Evolutionary conservation across 64 coral and sea anemone species (phyloP).

Genomic region (Dendronephthya gigantea): DNA sequence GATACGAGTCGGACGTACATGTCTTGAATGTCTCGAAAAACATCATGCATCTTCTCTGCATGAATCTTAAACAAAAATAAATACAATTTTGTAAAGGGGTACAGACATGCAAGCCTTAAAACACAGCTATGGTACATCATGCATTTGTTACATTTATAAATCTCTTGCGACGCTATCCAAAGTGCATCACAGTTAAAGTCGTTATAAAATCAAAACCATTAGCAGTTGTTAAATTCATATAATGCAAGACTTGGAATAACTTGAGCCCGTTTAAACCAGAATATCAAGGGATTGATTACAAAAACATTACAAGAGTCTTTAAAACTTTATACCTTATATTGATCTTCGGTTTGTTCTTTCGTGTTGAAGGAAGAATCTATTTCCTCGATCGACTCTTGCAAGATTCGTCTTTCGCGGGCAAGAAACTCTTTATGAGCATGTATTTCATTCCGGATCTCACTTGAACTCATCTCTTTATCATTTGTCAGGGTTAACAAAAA

Average conservation of each 20-base stretch:
- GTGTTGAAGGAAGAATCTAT: neutral
- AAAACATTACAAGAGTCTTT: too few relatives aligned
- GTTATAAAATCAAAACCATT: too few relatives aligned
- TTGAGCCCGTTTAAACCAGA: too few relatives aligned
- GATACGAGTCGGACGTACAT: neutral
- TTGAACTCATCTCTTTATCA: neutral
- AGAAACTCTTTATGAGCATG: neutral
- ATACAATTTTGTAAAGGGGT: too few relatives aligned
- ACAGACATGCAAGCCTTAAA: too few relatives aligned
- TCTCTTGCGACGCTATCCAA: too few relatives aligned
- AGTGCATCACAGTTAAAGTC: too few relatives aligned
- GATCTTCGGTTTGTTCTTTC: neutral
- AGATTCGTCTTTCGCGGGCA: neutral
- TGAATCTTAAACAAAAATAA: neutral
- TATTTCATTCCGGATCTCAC: conserved; percentile 1
- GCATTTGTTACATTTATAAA: too few relatives aligned
- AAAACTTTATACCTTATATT: neutral
- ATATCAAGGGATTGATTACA: too few relatives aligned
- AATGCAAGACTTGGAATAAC: too few relatives aligned
- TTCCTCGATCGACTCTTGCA: neutral
- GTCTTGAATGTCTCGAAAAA: conserved; percentile 8
- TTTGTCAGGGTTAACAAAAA: neutral
- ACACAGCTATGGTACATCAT: too few relatives aligned
- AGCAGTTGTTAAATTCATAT: too few relatives aligned
- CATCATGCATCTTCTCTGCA: neutral